Evolutionary conservation across 2,888 invertebrate species (phyloP).

Genomic region (Pyrochroa serraticornis): DNA sequence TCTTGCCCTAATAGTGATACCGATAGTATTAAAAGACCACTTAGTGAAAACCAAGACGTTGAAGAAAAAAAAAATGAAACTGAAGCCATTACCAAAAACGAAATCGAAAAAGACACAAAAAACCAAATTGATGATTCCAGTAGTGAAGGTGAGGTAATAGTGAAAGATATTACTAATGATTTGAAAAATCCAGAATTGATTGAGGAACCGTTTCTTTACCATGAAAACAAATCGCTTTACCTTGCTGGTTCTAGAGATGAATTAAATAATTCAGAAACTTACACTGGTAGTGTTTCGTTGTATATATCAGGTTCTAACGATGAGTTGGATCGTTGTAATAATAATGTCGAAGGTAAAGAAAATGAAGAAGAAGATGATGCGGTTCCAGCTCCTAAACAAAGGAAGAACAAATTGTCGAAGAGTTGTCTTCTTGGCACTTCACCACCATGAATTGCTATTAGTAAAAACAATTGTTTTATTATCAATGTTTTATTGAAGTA

Average conservation of each 20-base stretch:
- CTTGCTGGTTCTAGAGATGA: conserved; percentile 27
- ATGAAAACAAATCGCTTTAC: conserved; percentile 27
- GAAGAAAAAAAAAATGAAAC: not conserved
- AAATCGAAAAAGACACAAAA: not conserved
- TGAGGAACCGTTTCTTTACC: conserved; percentile 9
- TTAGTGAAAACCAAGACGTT: not conserved
- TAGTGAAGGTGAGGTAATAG: conserved; percentile 1
- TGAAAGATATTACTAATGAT: conserved; percentile 6
- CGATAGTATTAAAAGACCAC: not conserved
- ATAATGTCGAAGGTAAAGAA: conserved; percentile 12
- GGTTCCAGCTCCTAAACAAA: conserved; percentile 18
- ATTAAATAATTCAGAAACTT: conserved; percentile 10
- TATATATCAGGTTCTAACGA: conserved; percentile 27
- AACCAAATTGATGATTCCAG: too few species aligned
- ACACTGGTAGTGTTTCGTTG: conserved; percentile 22
- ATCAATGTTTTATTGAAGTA: conserved; percentile 23
- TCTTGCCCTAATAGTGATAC: conserved; percentile 18
- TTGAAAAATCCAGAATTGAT: not conserved
- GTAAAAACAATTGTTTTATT: conserved; percentile 6
- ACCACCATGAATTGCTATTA: not conserved
- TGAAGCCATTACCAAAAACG: not conserved
- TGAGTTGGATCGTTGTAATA: conserved; percentile 20
- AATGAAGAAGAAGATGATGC: conserved; percentile 13
- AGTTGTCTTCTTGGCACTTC: conserved; percentile 22
- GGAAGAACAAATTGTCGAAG: conserved; percentile 29